Percentiles rank a stretch among this genome's conserved stretches.
Conservation (phyloP, 2,797 vertebrate genomes). For the Uromys caudimaculatus region DNA sequence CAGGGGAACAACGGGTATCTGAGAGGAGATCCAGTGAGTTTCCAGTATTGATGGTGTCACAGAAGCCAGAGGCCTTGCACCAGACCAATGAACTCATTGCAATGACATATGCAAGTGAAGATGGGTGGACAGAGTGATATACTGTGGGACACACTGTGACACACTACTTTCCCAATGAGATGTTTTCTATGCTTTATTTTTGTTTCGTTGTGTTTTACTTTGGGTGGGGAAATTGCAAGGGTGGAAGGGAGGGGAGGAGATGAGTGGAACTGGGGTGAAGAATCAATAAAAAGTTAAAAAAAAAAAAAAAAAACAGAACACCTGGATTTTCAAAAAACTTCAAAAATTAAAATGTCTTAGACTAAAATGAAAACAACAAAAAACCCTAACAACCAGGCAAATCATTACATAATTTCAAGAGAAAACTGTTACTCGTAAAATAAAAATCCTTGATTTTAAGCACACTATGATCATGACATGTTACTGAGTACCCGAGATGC, state of each 20-base stretch:
- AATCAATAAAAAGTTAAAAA: background rate
- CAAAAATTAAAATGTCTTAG: constrained; percentile 61
- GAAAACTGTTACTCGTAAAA: constrained; percentile 38
- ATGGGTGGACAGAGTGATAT: background rate
- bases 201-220: background rate
- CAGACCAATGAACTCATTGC: background rate
- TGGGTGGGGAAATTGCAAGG: background rate
- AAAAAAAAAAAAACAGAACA: background rate
- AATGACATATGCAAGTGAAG: background rate
- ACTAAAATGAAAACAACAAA: background rate
- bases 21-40: background rate
- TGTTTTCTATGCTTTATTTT: background rate
- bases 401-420: constrained; percentile 57
- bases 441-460: constrained; percentile 55
- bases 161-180: background rate
- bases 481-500: constrained; percentile 20
- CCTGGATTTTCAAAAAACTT: constrained; percentile 73
- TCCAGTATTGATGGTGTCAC: background rate
- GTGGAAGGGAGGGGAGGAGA: background rate
- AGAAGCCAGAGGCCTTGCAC: background rate
- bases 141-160: background rate
- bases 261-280: background rate
- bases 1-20: background rate
- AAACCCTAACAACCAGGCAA: background rate
- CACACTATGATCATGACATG: background rate